Base-by-base conservation (phyloP, 1,140 invertebrate species). In the Zophobas atratus region DNA sequence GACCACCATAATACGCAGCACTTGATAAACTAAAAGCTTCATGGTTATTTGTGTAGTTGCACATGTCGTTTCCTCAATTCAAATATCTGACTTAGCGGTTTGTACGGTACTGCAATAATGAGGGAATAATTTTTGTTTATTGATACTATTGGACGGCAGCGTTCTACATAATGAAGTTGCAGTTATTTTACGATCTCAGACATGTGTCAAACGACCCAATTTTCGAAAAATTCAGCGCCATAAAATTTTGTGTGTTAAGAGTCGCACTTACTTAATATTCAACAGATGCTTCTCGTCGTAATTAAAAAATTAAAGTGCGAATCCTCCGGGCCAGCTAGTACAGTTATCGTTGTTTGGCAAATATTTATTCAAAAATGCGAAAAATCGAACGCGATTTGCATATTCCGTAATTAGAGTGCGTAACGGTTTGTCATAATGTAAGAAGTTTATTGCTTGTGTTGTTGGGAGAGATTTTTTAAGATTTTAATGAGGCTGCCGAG, bases 21-120 rank as follows among this genome's bases (percentile, higher is more conserved):
- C 38, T 67, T 67, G 60, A 67, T 43, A 8, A 33, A 67, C 60
- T 67, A 67, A 38, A 67, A 39, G 32, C 43, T 3, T 46, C 6
- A 8, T 35, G 43, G 60, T 67, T 43, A 67, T 67, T 67, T 67
- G 60, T 67, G 6, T 60, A 41, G 55, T 57, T 73, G 71, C 71
- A 73, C 46, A 56, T 55, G 55, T 73, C 51, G 71, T 73, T 73
- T 73, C 71, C 71, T 73, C 55, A 73, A 55, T 57, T 73, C 71
- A 73, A 73, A 73, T 73, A 73, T 53, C 71, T 53, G 71, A 73
- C n/a, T 55, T 73, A 73, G 71, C 71, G 71, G 71, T 73, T 38
- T 43, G 36, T 56, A 73, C 55, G 51, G 55, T 73, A 73, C 55
- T 56, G 20, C 39, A n/a, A 57, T 55, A 43, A 73, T 57, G 71